A percentile compares a stretch with the other conserved stretches of the same genome.
phyloP scores from a whole-genome alignment of 92 coral and sea anemone species.

The Desmophyllum pertusum region DNA sequence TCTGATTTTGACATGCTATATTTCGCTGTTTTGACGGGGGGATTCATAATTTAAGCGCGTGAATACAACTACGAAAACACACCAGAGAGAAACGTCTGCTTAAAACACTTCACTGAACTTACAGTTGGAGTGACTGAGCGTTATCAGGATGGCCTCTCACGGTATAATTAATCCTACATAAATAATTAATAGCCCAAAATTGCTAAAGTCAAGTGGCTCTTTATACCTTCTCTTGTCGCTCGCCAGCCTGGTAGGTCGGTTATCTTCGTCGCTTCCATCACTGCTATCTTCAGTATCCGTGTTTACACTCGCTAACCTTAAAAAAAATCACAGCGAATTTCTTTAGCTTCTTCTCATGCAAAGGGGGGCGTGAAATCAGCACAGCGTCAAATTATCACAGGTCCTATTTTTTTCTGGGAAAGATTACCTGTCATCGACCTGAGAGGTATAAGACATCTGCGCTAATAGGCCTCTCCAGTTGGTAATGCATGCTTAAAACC shows the following conservation, averaged over 20 bases:
- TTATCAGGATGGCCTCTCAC: not conserved
- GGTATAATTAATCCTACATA: not conserved
- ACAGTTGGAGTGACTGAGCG: not conserved
- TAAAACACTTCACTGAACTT: not conserved
- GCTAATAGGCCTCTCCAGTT: not conserved
- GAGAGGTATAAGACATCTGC: constrained; percentile 42
- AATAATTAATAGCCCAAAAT: constrained; percentile 17
- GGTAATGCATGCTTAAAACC: constrained; percentile 17
- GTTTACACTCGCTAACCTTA: constrained; percentile 14
- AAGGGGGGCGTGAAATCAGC: constrained; percentile 15
- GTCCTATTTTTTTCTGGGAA: not conserved
- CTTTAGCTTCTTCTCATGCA: not conserved
- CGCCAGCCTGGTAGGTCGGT: constrained; percentile 46
- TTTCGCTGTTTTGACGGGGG: not conserved
- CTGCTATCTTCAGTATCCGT: constrained; percentile 45
- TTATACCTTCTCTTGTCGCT: constrained; percentile 14
- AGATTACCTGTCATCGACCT: constrained; percentile 43
- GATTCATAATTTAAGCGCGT: not conserved
- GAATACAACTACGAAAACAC: not conserved
- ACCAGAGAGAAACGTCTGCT: not conserved
- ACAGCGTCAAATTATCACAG: constrained; percentile 36
- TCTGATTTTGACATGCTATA: not conserved
- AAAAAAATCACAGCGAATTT: not conserved
- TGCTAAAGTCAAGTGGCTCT: constrained; percentile 20
- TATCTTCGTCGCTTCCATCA: constrained; percentile 52